phyloP scores from a whole-genome alignment of 1,140 invertebrate species.

The Penaeus vannamei region DNA sequence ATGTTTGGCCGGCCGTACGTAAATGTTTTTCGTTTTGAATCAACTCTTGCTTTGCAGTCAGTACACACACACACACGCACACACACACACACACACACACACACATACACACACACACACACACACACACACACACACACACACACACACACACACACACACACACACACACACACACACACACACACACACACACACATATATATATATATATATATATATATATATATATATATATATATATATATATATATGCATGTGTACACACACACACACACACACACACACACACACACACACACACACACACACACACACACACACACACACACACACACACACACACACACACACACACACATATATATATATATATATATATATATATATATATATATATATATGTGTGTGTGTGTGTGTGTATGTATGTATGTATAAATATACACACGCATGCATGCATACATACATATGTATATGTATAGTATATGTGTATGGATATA shows the following conservation, averaged over 20 bases:
- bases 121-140: too few species aligned
- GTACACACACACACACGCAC: too few species aligned
- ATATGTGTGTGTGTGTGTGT: background rate
- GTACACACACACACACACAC: background rate
- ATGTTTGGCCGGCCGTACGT: too few species aligned
- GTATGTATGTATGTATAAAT: background rate
- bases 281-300: background rate
- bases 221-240: constrained; percentile 18
- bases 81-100: too few species aligned
- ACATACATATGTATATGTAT: background rate
- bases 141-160: background rate
- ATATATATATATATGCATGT: constrained; percentile 30
- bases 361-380: background rate
- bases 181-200: background rate
- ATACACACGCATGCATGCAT: constrained; percentile 11
- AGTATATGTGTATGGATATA: background rate
- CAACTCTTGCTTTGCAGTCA: too few species aligned
- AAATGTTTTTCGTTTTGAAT: too few species aligned
- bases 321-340: background rate
- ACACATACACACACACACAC: too few species aligned
- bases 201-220: background rate
- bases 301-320: background rate
- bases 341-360: background rate
- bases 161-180: background rate
- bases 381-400: background rate